Percentiles rank a stretch among this genome's conserved stretches.
These are phyloP conservation scores for Halcyon chelicuti DNA, from an alignment of 2,797 vertebrate genomes.

Conservation along the genomic window DNA sequence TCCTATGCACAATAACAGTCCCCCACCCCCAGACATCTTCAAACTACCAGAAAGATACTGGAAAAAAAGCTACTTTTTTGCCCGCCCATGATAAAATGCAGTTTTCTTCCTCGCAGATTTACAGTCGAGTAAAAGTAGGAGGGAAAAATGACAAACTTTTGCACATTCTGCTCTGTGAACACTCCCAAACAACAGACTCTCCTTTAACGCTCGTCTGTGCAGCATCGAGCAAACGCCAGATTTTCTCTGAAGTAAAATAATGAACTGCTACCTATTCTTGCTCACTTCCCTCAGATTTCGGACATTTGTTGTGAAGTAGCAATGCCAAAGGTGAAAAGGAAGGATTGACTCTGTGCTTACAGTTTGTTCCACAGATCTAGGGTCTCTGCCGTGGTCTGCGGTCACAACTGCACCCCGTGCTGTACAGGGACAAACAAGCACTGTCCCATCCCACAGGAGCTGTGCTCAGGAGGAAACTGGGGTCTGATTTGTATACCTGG, in stretches of 20 bases:
- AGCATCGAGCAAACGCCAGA: background rate
- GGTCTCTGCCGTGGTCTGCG: accelerated
- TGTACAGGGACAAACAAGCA: background rate
- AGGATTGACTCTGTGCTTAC: background rate
- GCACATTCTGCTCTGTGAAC: background rate
- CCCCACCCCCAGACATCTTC: background rate
- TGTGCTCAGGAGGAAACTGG: background rate
- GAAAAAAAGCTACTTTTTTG: background rate
- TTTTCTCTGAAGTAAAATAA: background rate
- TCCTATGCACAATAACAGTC: background rate
- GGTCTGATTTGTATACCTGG: background rate
- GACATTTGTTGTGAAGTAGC: background rate
- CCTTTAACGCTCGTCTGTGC: background rate
- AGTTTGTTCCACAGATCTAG: background rate
- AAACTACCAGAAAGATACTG: background rate
- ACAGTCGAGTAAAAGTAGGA: background rate
- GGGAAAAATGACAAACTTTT: background rate
- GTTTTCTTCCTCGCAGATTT: background rate
- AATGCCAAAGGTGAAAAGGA: background rate
- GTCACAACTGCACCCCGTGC: accelerated
- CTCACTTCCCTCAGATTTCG: background rate
- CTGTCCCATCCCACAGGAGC: accelerated
- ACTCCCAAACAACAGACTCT: background rate
- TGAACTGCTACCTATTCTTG: background rate
- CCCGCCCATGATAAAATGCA: background rate